Base-by-base conservation (phyloP, 2,113 vertebrate species). In the Saccopteryx bilineata region DNA sequence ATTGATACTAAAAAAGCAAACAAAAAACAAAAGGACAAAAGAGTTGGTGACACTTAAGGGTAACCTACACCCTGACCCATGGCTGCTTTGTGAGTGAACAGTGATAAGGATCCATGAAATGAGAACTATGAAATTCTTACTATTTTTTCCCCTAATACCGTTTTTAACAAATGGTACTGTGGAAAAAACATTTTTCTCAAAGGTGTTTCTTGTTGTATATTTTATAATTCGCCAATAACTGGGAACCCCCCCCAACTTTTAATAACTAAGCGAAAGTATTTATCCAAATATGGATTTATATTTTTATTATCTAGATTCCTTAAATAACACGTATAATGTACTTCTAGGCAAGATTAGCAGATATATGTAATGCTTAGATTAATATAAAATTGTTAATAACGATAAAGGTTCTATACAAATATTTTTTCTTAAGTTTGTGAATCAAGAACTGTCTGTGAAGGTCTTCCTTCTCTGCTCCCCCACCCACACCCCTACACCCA, bases 401-500 rank as follows among this genome's bases (percentile, higher is more conserved):
- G 58, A 68, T 26, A 78, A 63, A 71, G n/a, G 24, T 81, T 80
- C 33, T 74, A 1, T 58, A 66, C 26, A 90, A 26, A 68, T 65
- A 8, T 60, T n/a, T n/a, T 74, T 85, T 76, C 23, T 83, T 83
- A 82, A 54, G 65, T 63, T 54, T 82, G 68, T 90, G 48, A 92
- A 26, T 21, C 52, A 54, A 69, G 24, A 46, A 66, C 19, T 48
- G 31, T 5, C 39, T 54, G 4, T 63, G 8, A 39, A 83, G 18
- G 56, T 28, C 2, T 7, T 4, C 78, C 48, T 31, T 5, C 19
- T 23, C 14, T 50, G 23, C 33, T 21, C 17, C 33, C 46, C 28
- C 54, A 54, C 15, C 68, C 56, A 39, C 18, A 12, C 52, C 56
- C 33, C 56, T 14, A 12, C 31, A 33, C 33, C 56, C 13, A 14